Percentiles rank a stretch among this genome's conserved stretches.
phyloP scores from a whole-genome alignment of 2,888 invertebrate genomes.

The Elegia similella region DNA sequence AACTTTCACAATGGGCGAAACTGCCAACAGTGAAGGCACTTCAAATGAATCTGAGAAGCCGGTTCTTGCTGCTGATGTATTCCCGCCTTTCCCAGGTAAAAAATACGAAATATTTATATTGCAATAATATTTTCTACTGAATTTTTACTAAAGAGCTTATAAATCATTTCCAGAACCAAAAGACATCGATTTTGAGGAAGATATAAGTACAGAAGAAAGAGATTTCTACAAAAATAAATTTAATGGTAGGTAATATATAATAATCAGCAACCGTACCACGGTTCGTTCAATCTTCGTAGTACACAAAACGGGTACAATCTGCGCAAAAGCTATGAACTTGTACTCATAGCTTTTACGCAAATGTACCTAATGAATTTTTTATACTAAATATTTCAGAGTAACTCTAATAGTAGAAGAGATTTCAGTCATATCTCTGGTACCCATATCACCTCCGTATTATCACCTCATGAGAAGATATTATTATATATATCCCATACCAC shows the following conservation, averaged over 20 bases:
- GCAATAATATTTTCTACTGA: background rate
- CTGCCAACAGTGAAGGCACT: conserved; percentile 47
- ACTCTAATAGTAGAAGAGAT: no score
- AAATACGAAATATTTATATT: background rate
- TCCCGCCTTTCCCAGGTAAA: conserved; percentile 73
- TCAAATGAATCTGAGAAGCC: conserved; percentile 60
- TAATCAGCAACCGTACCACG: background rate
- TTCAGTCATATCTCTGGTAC: no score
- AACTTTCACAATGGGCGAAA: conserved; percentile 58
- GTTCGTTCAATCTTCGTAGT: background rate
- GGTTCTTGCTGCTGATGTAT: conserved; percentile 51
- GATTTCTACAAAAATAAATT: conserved; percentile 75
- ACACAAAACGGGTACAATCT: background rate
- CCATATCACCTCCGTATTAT: no score
- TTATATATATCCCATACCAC: no score
- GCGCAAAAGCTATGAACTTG: background rate
- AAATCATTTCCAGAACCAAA: conserved; percentile 54
- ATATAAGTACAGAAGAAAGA: conserved; percentile 77
- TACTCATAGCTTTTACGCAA: no score
- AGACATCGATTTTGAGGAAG: conserved; percentile 77
- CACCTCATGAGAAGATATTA: no score
- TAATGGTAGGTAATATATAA: conserved; percentile 46
- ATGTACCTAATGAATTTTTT: no score
- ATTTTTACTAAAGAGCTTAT: background rate
- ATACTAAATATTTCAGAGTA: no score